phyloP scores from a whole-genome alignment of 2,797 vertebrate species.

The Tarsius wallacei region DNA sequence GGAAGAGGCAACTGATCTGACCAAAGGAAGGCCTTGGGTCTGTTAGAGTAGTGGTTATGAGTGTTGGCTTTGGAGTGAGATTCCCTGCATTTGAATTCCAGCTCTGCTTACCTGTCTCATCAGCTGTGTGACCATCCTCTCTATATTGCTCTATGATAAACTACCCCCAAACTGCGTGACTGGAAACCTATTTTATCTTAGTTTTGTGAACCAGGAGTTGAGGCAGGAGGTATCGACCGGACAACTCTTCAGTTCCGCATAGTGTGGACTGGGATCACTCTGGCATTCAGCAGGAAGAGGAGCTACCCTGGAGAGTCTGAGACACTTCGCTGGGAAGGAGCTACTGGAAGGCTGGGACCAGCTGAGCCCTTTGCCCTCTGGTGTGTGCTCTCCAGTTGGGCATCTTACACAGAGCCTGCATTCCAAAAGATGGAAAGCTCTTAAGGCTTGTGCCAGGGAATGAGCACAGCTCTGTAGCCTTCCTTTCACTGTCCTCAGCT shows the following conservation, averaged over 20 bases:
- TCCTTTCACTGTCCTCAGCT: not conserved
- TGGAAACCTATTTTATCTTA: not conserved
- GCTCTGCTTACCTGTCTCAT: not conserved
- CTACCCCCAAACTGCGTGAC: not conserved
- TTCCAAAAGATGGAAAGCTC: not conserved
- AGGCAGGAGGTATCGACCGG: not conserved
- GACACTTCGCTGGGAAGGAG: not conserved
- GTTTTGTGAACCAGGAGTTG: not conserved
- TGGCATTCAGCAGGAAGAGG: not conserved
- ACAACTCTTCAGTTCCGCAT: not conserved
- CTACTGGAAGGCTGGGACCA: not conserved
- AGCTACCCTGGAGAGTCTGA: not conserved
- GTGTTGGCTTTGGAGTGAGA: not conserved
- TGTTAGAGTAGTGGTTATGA: not conserved
- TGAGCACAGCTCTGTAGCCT: not conserved
- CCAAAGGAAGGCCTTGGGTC: not conserved
- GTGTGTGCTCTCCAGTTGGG: not conserved
- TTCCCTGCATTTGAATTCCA: not conserved
- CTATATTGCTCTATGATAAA: not conserved
- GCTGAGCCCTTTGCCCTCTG: not conserved
- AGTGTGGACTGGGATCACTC: not conserved
- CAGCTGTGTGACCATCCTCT: not conserved
- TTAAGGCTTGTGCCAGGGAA: not conserved
- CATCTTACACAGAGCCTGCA: not conserved
- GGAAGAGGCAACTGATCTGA: not conserved